Evolutionary conservation across 1,140 invertebrate species (phyloP).

Genomic region (Drosophila takahashii): DNA sequence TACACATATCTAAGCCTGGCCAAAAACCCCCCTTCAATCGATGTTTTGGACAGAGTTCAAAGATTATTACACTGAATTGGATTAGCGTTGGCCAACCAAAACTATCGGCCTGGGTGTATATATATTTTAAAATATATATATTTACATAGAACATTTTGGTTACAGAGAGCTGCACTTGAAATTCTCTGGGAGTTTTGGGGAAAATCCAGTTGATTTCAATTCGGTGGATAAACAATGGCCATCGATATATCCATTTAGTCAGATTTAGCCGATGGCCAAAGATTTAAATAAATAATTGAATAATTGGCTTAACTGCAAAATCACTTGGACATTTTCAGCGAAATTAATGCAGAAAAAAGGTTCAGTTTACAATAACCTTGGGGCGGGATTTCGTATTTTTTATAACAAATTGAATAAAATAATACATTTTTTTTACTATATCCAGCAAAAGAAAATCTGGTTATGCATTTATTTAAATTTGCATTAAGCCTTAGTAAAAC

Average conservation of each 20-base stretch:
- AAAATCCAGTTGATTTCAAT: conserved; percentile 44
- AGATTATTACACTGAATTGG: conserved; percentile 61
- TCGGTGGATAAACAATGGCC: conserved; percentile 44
- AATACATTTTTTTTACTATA: background rate
- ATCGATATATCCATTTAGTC: conserved; percentile 49
- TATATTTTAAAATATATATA: conserved; percentile 12
- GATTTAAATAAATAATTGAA: conserved; percentile 52
- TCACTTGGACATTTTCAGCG: conserved; percentile 4
- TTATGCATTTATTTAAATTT: too few species aligned
- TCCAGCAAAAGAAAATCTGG: too few species aligned
- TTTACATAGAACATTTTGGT: conserved; percentile 17
- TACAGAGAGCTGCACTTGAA: conserved; percentile 30
- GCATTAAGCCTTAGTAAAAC: too few species aligned
- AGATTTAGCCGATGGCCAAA: conserved; percentile 34
- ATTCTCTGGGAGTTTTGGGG: conserved; percentile 1
- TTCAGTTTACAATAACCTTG: background rate
- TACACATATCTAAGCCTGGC: background rate
- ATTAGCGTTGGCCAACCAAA: conserved; percentile 40
- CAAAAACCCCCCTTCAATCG: background rate
- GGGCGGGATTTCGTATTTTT: background rate
- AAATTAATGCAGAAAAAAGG: background rate
- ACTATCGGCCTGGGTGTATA: background rate
- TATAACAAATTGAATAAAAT: background rate
- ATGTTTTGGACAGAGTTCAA: conserved; percentile 48
- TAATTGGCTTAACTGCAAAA: conserved; percentile 40